These are phyloP conservation scores for Drosophila kokeensis DNA, from an alignment of 2,888 invertebrate genomes.

Conservation along the genomic window DNA sequence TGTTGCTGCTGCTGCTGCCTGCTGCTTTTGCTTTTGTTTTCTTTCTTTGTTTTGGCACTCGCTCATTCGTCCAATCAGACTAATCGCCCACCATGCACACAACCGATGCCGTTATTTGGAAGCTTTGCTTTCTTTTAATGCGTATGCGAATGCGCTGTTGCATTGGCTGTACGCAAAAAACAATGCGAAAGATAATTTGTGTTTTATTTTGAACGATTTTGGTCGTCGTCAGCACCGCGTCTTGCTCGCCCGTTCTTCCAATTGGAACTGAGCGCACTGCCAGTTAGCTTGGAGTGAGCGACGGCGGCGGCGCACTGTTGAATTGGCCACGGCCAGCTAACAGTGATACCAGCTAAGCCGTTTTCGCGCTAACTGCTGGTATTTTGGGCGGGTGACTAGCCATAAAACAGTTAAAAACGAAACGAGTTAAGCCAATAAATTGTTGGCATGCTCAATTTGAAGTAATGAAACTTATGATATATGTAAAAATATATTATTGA, in stretches of 20 bases:
- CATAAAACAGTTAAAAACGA: not conserved
- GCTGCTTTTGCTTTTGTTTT: slow-evolving; percentile 33
- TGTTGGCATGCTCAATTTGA: not conserved
- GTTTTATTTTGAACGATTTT: slow-evolving; percentile 53
- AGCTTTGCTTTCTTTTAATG: slow-evolving; percentile 51
- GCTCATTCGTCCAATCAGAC: slow-evolving; percentile 45
- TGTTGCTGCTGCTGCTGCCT: slow-evolving; percentile 48
- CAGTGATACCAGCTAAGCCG: slow-evolving; percentile 34
- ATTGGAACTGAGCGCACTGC: slow-evolving; percentile 64
- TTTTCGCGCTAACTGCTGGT: slow-evolving; percentile 33
- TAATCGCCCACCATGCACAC: slow-evolving; percentile 32
- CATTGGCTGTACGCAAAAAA: slow-evolving; percentile 44
- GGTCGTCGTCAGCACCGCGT: slow-evolving; percentile 50
- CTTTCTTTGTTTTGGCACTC: slow-evolving; percentile 46
- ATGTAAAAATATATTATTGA: not conserved
- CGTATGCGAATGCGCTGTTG: slow-evolving; percentile 29
- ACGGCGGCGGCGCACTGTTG: slow-evolving; percentile 59
- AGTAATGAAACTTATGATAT: not conserved
- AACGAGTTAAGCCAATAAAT: not conserved
- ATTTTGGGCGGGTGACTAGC: not conserved
- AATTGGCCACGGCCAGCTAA: slow-evolving; percentile 37
- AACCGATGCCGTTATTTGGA: slow-evolving; percentile 34
- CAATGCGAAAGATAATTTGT: slow-evolving; percentile 49
- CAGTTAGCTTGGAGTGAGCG: slow-evolving; percentile 52
- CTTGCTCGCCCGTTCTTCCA: slow-evolving; percentile 72